These are phyloP conservation scores for Trichogramma dendrolimi DNA, from an alignment of 2,888 invertebrate species.

Conservation along the genomic window DNA sequence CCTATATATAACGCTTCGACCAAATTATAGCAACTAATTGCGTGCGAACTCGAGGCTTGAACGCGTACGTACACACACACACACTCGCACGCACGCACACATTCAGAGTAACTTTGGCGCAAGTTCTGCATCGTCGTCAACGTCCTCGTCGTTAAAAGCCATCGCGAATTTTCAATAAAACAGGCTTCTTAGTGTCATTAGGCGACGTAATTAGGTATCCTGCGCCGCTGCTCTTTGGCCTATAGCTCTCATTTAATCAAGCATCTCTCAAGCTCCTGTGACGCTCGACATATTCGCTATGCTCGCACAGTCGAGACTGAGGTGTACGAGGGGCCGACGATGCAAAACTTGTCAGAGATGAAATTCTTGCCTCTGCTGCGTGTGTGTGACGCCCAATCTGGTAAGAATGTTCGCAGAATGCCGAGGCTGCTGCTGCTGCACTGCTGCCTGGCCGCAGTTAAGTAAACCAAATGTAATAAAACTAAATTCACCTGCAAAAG, in stretches of 20 bases:
- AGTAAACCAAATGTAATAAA: too few species aligned
- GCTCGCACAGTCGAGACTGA: too few species aligned
- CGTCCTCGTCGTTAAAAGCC: conserved; percentile 2
- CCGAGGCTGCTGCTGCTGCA: too few species aligned
- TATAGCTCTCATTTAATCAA: not conserved
- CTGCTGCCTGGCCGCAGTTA: too few species aligned
- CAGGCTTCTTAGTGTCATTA: conserved; percentile 13
- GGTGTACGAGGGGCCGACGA: too few species aligned
- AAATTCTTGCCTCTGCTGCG: too few species aligned
- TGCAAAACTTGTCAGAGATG: too few species aligned
- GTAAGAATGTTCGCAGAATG: too few species aligned
- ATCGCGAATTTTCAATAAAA: conserved; percentile 20
- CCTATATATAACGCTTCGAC: conserved; percentile 3
- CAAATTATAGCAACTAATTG: conserved; percentile 16
- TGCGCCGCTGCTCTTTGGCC: not conserved
- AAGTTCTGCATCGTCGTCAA: not conserved
- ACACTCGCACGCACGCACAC: not conserved
- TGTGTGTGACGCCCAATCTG: too few species aligned
- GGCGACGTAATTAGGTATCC: conserved; percentile 12
- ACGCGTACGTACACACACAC: not conserved
- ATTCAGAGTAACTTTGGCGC: conserved; percentile 6
- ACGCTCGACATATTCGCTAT: too few species aligned
- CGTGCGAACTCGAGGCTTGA: not conserved
- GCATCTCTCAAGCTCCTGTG: too few species aligned
- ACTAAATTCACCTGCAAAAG: too few species aligned